These are phyloP conservation scores for Gambusia affinis DNA, from an alignment of 2,113 vertebrate genomes.

Conservation along the genomic window DNA sequence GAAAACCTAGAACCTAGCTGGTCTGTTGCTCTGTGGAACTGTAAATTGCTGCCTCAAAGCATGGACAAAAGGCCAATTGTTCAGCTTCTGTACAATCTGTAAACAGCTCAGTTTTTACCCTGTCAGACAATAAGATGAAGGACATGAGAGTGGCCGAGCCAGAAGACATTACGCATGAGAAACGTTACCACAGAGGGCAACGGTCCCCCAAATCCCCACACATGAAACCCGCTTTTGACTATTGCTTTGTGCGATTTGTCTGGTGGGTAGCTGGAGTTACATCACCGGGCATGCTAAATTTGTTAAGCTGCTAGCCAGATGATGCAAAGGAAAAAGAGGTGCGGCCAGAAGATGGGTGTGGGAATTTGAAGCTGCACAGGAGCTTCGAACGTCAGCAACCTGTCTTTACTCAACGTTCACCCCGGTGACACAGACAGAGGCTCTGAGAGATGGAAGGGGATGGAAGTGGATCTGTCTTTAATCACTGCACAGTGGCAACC, in stretches of 20 bases:
- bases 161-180: constrained; percentile 64
- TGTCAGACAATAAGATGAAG: constrained; percentile 58
- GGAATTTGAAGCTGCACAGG: constrained; percentile 58
- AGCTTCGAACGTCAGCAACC: constrained; percentile 60
- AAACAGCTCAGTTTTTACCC: constrained; percentile 61
- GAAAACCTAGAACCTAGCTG: constrained; percentile 26
- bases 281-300: constrained; percentile 50
- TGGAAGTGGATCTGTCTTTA: constrained; percentile 63
- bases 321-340: constrained; percentile 70
- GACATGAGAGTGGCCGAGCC: constrained; percentile 48
- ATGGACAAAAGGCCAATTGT: constrained; percentile 57
- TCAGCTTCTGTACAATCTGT: constrained; percentile 48
- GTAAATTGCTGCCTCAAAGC: constrained; percentile 34
- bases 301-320: constrained; percentile 53
- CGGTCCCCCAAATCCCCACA: constrained; percentile 26
- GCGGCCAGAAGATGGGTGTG: constrained; percentile 54
- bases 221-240: constrained; percentile 57
- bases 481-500: constrained; percentile 48
- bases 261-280: constrained; percentile 53
- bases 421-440: constrained; percentile 41
- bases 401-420: constrained; percentile 69
- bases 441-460: constrained; percentile 54
- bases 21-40: constrained; percentile 32
- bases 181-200: constrained; percentile 51
- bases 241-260: constrained; percentile 66